Conservation (phyloP, 2,113 vertebrate genomes). For the Empidonax alnorum region DNA sequence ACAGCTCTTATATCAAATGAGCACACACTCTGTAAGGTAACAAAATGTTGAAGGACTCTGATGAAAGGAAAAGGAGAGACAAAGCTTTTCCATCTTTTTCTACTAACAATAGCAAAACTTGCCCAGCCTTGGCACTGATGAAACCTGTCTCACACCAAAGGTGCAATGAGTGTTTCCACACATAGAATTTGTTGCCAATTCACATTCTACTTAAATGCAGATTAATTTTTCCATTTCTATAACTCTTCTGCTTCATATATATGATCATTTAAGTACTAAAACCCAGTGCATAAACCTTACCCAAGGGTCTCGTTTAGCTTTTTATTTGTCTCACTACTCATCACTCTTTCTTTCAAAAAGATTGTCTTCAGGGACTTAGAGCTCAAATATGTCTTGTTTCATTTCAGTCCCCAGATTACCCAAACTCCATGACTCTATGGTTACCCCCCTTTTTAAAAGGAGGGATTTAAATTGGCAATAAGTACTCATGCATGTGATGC, state of each 20-base stretch:
- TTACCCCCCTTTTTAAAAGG: background rate
- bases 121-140: background rate
- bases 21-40: background rate
- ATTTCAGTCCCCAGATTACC: background rate
- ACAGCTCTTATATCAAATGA: background rate
- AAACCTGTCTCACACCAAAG: background rate
- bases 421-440: fast-evolving
- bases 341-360: background rate
- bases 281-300: background rate
- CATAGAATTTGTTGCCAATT: background rate
- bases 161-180: background rate
- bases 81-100: background rate
- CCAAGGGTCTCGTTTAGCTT: background rate
- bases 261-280: background rate
- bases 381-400: background rate
- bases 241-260: background rate
- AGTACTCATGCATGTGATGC: background rate
- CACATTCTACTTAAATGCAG: background rate
- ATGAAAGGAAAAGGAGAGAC: background rate
- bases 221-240: background rate
- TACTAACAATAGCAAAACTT: background rate
- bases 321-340: background rate
- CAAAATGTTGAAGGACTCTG: background rate
- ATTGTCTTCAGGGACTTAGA: background rate
- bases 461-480: background rate